Conservation (phyloP, 2,797 vertebrate genomes). For the Ctenochaetus hawaiiensis region DNA sequence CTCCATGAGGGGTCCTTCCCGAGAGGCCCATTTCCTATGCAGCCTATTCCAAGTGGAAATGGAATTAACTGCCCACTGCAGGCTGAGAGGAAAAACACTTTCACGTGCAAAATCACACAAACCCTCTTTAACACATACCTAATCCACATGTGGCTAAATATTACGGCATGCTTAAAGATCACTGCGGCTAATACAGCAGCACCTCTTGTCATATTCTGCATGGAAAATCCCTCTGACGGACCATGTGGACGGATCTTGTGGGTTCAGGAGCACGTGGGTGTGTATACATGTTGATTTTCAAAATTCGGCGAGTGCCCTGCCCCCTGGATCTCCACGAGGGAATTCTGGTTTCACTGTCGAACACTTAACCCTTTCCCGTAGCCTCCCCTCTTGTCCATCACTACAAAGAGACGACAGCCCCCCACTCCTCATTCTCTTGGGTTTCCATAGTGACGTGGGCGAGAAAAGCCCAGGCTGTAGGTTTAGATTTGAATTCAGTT, state of each 20-base stretch:
- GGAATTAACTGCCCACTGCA: constrained; percentile 35
- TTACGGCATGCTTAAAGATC: constrained; percentile 46
- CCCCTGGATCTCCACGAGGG: constrained; percentile 56
- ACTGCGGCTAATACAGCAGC: constrained; percentile 25
- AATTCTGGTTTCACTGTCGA: constrained; percentile 67
- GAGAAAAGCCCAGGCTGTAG: constrained; percentile 77
- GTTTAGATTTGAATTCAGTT: constrained; percentile 88
- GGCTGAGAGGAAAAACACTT: constrained; percentile 43
- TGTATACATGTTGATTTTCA: constrained; percentile 80
- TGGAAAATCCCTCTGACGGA: constrained; percentile 42
- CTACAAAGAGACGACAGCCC: constrained; percentile 76
- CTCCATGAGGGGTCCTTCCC: constrained; percentile 45
- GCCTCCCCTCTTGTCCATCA: constrained; percentile 78
- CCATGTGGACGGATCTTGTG: constrained; percentile 34
- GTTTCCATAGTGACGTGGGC: constrained; percentile 86
- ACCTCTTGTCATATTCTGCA: constrained; percentile 24
- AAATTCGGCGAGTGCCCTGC: constrained; percentile 70
- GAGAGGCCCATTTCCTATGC: constrained; percentile 48
- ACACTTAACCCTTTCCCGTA: constrained; percentile 82
- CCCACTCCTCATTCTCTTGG: constrained; percentile 79
- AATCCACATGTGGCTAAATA: constrained; percentile 49
- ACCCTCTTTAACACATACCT: constrained; percentile 41
- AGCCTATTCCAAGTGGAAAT: constrained; percentile 40
- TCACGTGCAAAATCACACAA: constrained; percentile 53
- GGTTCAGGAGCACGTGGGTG: constrained; percentile 65